Evolutionary conservation across 2,888 invertebrate species (phyloP).

Genomic region (Idaea dimidiata): DNA sequence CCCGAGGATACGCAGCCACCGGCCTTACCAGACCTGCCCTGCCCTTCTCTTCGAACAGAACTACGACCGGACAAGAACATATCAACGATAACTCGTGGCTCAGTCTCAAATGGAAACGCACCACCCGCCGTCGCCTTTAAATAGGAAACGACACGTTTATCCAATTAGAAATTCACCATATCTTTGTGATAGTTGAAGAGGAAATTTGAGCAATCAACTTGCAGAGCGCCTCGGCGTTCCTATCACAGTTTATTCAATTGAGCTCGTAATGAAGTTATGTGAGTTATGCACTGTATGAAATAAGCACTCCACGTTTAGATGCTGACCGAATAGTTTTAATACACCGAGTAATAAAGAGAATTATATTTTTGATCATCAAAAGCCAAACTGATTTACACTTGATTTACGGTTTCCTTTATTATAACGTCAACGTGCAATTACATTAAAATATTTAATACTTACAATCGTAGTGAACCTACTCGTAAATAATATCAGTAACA

Average conservation of each 20-base stretch:
- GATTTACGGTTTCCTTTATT: constrained; percentile 5
- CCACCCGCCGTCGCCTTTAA: constrained; percentile 76
- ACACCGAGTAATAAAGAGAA: constrained; percentile 28
- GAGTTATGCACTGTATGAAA: constrained; percentile 64
- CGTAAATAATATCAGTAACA: background rate
- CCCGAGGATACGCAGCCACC: constrained; percentile 51
- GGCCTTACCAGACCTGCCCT: constrained; percentile 33
- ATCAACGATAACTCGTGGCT: constrained; percentile 46
- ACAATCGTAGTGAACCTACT: background rate
- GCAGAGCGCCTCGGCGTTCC: constrained; percentile 76
- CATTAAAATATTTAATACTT: background rate
- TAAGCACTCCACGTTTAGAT: constrained; percentile 49
- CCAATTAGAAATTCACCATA: constrained; percentile 82
- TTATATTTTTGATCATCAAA: background rate
- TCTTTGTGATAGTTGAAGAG: constrained; percentile 81
- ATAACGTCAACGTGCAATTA: background rate
- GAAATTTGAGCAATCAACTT: constrained; percentile 81
- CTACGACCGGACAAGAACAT: constrained; percentile 36
- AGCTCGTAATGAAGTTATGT: constrained; percentile 78
- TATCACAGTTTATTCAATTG: constrained; percentile 81
- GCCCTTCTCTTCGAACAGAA: constrained; percentile 32
- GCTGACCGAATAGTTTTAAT: constrained; percentile 38
- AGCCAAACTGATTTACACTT: background rate
- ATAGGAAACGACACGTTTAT: constrained; percentile 82
- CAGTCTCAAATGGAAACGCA: constrained; percentile 62